These are phyloP conservation scores for Proisotoma minuta DNA, from an alignment of 2,888 invertebrate genomes.

Conservation along the genomic window DNA sequence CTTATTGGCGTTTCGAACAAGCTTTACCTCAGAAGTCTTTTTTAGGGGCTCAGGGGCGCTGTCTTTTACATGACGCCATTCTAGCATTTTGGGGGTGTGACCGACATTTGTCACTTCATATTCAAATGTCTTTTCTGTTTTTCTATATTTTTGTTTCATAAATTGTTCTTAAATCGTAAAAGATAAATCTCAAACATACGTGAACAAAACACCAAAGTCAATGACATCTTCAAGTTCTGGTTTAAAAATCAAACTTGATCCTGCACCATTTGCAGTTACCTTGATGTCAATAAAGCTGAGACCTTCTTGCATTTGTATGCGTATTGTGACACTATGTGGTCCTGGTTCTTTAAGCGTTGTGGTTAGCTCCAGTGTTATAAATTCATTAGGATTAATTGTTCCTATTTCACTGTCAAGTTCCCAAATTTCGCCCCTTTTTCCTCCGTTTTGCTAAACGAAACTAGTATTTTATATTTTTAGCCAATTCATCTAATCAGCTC, in stretches of 20 bases:
- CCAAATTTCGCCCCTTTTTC: conserved; percentile 27
- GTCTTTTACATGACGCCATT: conserved; percentile 19
- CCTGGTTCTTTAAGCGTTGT: conserved; percentile 21
- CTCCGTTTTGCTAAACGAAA: neutral
- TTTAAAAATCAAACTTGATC: conserved; percentile 17
- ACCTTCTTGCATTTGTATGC: conserved; percentile 19
- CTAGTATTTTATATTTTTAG: too few species aligned
- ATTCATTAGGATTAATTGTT: conserved; percentile 8
- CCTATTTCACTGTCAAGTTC: conserved; percentile 14
- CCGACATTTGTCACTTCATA: conserved; percentile 28
- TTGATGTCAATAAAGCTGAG: conserved; percentile 18
- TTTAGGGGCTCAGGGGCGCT: conserved; percentile 17
- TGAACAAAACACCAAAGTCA: conserved; percentile 27
- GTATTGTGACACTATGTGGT: conserved; percentile 14
- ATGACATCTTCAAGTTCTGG: conserved; percentile 14
- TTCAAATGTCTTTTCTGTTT: conserved; percentile 16
- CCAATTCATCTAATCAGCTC: too few species aligned
- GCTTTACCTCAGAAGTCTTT: neutral
- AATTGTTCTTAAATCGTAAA: neutral
- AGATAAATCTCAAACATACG: conserved; percentile 12
- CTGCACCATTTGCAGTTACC: conserved; percentile 24
- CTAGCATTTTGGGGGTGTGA: conserved; percentile 17
- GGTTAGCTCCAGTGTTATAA: conserved; percentile 4
- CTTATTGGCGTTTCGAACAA: neutral
- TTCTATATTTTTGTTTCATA: conserved; percentile 11